Base-by-base conservation (phyloP, 2,797 vertebrate species). In the Hybognathus amarus region DNA sequence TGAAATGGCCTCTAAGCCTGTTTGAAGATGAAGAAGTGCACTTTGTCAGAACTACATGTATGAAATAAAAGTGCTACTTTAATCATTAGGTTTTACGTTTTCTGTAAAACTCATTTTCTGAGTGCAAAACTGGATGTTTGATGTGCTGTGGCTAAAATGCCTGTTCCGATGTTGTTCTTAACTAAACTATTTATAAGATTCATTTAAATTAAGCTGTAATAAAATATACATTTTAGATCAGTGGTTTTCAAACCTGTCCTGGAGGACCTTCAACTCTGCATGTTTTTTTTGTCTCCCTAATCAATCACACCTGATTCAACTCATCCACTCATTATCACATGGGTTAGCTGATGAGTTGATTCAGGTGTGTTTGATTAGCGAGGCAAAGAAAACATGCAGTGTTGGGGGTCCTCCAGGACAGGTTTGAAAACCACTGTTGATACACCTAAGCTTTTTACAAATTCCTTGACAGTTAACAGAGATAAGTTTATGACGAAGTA, bases 21-120 rank as follows among this genome's bases (percentile, higher is more conserved):
- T 59, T 69, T 70, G n/a, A 80, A 80, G 78, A 69, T 56, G 66
- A 80, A 69, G 47, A 79, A 54, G 24, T 63, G 40, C 27, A n/a
- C 79, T 81, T 73, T 73, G 67, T 47, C 67, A 81, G 54, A 27
- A 73, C 27, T 71, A 63, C n/a, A 73, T 30, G 61, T 11, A 64
- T 77, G 59, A 69, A 52, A 70, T 18, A 52, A 79, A 69, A 54
- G 15, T 30, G 20, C 45, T 67, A 42, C 33, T 40, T 69, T 56
- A 76, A 76, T 36, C 33, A 76, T 76, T 59, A 66, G 17, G n/a
- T 80, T 69, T 69, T 24, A 42, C 13, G 8, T 68, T 79, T 66
- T 45, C 33, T 66, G 8, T 33, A 33, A 77, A 27, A 11, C 30
- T 33, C 30, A 33, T 33, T 33, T 33, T 42, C 18, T 54, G 71